phyloP scores from a whole-genome alignment of 1,140 invertebrate genomes.

The Linepithema humile region DNA sequence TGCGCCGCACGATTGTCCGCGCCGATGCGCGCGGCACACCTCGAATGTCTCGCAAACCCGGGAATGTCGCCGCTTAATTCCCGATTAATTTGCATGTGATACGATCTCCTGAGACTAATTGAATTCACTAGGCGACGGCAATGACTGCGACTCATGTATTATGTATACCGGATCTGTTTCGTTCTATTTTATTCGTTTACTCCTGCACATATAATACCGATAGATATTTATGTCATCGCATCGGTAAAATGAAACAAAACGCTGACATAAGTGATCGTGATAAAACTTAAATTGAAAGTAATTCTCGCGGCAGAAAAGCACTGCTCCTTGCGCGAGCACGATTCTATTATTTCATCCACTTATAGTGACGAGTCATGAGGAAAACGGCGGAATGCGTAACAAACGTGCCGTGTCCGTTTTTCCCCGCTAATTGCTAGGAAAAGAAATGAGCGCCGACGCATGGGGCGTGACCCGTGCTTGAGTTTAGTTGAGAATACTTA shows the following conservation, averaged over 20 bases:
- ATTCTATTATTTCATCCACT: constrained; percentile 30
- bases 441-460: constrained; percentile 19
- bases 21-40: background rate
- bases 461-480: constrained; percentile 5
- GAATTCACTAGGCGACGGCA: constrained; percentile 2
- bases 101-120: constrained; percentile 29
- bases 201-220: background rate
- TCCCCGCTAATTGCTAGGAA: constrained; percentile 18
- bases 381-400: constrained; percentile 16
- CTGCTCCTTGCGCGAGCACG: background rate
- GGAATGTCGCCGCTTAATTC: constrained; percentile 26
- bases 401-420: constrained; percentile 12
- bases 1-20: background rate
- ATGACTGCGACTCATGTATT: constrained; percentile 2
- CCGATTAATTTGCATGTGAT: constrained; percentile 45
- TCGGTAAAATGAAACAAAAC: background rate
- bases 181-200: background rate
- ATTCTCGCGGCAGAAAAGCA: background rate
- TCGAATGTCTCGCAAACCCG: constrained; percentile 15
- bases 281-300: background rate
- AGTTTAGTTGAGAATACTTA: background rate
- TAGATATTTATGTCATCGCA: background rate
- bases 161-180: background rate
- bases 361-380: constrained; percentile 19
- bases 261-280: background rate